Evolutionary conservation across 2,797 vertebrate species (phyloP).

Genomic region (Knipowitschia caucasica): DNA sequence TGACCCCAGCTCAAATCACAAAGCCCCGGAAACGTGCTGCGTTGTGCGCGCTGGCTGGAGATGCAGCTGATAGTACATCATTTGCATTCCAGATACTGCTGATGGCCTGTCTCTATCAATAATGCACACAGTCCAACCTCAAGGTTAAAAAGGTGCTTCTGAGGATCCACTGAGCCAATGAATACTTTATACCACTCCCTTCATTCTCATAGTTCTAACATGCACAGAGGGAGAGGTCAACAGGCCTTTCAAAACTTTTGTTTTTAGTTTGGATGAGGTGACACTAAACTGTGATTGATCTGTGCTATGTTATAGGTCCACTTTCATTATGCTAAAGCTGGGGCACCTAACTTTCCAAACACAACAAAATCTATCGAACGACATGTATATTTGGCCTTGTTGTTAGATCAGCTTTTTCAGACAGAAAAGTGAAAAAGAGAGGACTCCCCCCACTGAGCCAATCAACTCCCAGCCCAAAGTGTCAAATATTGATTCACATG

Average conservation of each 20-base stretch:
- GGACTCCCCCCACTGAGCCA: too few species aligned
- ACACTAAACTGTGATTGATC: not conserved
- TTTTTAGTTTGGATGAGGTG: too few species aligned
- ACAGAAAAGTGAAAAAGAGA: too few species aligned
- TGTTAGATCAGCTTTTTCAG: too few species aligned
- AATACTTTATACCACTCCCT: conserved; percentile 70
- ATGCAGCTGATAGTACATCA: conserved; percentile 58
- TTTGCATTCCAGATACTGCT: conserved; percentile 66
- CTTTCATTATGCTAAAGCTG: too few species aligned
- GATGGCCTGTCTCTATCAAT: conserved; percentile 69
- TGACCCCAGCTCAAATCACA: not conserved
- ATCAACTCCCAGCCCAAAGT: too few species aligned
- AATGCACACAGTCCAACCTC: conserved; percentile 65
- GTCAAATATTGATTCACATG: too few species aligned
- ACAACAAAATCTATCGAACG: too few species aligned
- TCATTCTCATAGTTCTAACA: conserved; percentile 42
- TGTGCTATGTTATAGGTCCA: not conserved
- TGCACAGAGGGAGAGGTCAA: conserved; percentile 36
- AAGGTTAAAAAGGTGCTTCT: conserved; percentile 67
- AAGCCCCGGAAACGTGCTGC: conserved; percentile 27
- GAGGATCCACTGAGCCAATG: conserved; percentile 61
- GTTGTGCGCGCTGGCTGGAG: conserved; percentile 36
- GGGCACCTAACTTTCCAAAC: too few species aligned
- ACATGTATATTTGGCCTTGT: too few species aligned
- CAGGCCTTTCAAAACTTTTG: conserved; percentile 15